Evolutionary conservation across 2,113 vertebrate genomes (phyloP).

Genomic region (Athene noctua): DNA sequence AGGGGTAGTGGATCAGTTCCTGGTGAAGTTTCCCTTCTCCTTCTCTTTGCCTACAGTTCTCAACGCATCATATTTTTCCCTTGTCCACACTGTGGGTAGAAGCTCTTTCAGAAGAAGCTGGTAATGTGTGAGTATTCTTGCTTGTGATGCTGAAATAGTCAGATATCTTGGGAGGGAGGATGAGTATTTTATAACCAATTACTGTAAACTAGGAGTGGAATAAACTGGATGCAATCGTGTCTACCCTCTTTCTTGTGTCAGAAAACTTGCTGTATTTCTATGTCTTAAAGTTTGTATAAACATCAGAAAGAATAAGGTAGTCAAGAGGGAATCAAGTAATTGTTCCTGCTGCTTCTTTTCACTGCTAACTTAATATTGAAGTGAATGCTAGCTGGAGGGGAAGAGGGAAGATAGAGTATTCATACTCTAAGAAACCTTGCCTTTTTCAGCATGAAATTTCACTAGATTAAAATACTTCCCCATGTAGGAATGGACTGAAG

Average conservation of each 20-base stretch:
- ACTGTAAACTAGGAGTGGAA: not conserved
- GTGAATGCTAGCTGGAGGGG: not conserved
- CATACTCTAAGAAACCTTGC: not conserved
- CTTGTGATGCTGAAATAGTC: not conserved
- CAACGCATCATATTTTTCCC: slow-evolving; percentile 95
- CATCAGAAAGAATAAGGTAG: not conserved
- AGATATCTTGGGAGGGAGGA: not conserved
- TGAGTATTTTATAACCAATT: not conserved
- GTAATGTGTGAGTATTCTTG: slow-evolving; percentile 82
- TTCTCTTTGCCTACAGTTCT: slow-evolving; percentile 82
- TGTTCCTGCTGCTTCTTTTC: not conserved
- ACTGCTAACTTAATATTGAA: not conserved
- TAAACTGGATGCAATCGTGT: not conserved
- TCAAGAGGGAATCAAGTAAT: not conserved
- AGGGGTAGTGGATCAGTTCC: not conserved
- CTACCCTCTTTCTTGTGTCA: not conserved
- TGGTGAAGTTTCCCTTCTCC: not conserved
- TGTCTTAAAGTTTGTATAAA: not conserved
- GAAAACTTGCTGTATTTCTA: not conserved
- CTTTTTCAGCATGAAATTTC: not conserved
- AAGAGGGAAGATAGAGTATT: not conserved
- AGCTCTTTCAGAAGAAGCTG: slow-evolving; percentile 87
- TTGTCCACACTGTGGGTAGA: slow-evolving; percentile 95
- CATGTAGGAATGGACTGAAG: slow-evolving; percentile 86
- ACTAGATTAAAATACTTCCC: not conserved